A percentile compares a stretch with the other conserved stretches of the same genome.
These are phyloP conservation scores for Pomatostomus ruficeps DNA, from an alignment of 2,113 vertebrate genomes.

Conservation along the genomic window DNA sequence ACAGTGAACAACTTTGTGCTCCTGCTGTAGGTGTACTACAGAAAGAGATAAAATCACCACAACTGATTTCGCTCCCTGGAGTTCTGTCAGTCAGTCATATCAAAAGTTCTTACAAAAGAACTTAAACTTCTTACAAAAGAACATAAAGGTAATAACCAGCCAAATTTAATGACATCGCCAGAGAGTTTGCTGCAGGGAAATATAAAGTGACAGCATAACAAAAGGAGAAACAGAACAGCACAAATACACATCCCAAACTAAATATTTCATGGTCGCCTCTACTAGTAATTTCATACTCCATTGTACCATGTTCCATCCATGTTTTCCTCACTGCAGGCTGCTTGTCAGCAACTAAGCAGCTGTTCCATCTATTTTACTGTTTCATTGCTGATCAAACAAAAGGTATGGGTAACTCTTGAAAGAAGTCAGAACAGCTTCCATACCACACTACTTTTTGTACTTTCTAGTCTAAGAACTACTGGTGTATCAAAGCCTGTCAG, in stretches of 20 bases:
- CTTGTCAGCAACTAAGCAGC: not conserved
- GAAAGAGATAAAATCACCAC: not conserved
- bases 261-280: not conserved
- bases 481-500: not conserved
- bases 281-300: not conserved
- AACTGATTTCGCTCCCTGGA: not conserved
- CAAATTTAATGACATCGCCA: not conserved
- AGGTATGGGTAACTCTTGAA: not conserved
- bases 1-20: not conserved
- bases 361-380: not conserved
- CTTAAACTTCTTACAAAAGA: not conserved
- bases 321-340: not conserved
- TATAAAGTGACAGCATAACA: not conserved
- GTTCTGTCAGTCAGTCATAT: not conserved
- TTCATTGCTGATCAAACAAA: not conserved
- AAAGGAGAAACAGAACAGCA: not conserved
- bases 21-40: not conserved
- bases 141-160: not conserved
- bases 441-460: not conserved
- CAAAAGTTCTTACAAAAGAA: not conserved
- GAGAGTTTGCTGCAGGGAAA: not conserved
- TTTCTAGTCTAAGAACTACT: not conserved
- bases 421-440: not conserved
- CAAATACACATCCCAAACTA: not conserved
- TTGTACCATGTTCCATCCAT: not conserved